phyloP scores from a whole-genome alignment of 2,888 invertebrate species.

The Eubasilissa splendida region DNA sequence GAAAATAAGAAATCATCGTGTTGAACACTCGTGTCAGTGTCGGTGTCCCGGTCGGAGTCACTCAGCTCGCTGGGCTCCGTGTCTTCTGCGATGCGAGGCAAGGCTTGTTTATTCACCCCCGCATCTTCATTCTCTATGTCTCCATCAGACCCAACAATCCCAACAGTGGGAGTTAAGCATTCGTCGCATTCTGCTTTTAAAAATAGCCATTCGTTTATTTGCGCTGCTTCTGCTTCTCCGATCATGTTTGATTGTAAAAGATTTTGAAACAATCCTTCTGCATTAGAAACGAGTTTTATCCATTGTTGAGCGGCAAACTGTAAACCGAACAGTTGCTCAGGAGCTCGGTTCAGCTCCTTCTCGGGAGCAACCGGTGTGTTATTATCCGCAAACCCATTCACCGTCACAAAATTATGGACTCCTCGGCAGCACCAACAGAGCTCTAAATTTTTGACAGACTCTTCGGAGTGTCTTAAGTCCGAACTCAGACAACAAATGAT shows the following conservation, averaged over 20 bases:
- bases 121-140: constrained; percentile 63
- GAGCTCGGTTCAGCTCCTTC: constrained; percentile 60
- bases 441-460: constrained; percentile 80
- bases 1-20: constrained; percentile 76
- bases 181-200: constrained; percentile 91
- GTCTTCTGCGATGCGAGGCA: constrained; percentile 71
- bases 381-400: constrained; percentile 80
- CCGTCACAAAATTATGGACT: constrained; percentile 80
- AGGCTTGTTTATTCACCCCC: constrained; percentile 69
- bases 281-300: constrained; percentile 87
- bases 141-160: constrained; percentile 63
- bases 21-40: constrained; percentile 72
- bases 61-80: constrained; percentile 76
- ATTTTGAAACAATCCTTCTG: constrained; percentile 86
- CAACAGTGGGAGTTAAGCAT: constrained; percentile 75
- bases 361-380: constrained; percentile 73
- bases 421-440: constrained; percentile 78
- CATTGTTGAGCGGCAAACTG: constrained; percentile 89
- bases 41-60: constrained; percentile 76
- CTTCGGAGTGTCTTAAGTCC: constrained; percentile 77
- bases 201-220: constrained; percentile 85
- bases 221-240: constrained; percentile 81
- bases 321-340: constrained; percentile 73
- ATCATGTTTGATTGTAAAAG: constrained; percentile 81
- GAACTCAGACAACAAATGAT: constrained; percentile 83